These are phyloP conservation scores for Willowsia nigromaculata DNA, from an alignment of 2,888 invertebrate genomes.

Conservation along the genomic window DNA sequence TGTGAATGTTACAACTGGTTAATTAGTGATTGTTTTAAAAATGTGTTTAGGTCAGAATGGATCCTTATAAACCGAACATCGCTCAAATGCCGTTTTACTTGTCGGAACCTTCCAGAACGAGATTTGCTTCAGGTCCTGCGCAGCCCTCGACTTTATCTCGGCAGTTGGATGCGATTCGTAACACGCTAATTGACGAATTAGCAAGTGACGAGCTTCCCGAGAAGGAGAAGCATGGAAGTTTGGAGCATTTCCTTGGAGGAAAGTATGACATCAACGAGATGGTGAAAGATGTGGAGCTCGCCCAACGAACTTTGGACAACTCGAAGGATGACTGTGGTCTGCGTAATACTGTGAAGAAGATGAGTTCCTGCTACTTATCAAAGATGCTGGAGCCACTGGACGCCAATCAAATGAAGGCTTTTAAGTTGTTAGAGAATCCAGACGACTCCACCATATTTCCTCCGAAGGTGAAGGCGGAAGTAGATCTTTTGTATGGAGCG, in stretches of 20 bases:
- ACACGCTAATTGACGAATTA: neutral
- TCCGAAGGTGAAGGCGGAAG: neutral
- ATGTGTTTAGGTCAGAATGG: too few relatives aligned
- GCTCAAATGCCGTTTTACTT: neutral
- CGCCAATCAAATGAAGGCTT: neutral
- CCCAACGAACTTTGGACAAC: neutral
- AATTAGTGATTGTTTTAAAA: too few relatives aligned
- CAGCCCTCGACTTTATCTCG: neutral
- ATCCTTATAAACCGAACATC: neutral
- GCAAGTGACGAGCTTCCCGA: neutral
- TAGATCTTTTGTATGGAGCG: neutral
- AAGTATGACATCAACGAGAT: conserved; percentile 49
- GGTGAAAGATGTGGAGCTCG: conserved; percentile 17
- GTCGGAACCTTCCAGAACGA: neutral
- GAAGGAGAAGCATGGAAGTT: neutral
- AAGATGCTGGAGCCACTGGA: neutral
- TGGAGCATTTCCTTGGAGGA: conserved; percentile 41
- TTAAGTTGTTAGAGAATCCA: neutral
- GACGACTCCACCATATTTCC: neutral
- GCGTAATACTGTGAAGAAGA: neutral
- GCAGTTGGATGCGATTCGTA: neutral
- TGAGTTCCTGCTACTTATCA: neutral
- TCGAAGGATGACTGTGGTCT: conserved; percentile 15
- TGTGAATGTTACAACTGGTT: too few relatives aligned
- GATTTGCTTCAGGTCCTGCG: neutral